phyloP scores from a whole-genome alignment of 1,140 invertebrate genomes.

The Halictus rubicundus region DNA sequence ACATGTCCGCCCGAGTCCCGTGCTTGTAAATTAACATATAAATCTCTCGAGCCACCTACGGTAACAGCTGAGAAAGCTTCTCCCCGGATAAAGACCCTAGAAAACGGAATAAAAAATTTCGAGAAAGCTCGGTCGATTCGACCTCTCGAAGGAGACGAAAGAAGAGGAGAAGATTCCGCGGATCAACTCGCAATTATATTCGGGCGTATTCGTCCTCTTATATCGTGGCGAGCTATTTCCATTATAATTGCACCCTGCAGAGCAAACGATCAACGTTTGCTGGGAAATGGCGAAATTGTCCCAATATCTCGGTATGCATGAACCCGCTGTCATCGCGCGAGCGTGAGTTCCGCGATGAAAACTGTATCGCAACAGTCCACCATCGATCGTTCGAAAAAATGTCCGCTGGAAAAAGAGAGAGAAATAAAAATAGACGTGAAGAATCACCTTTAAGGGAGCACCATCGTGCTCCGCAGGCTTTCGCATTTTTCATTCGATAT shows the following conservation, averaged over 20 bases:
- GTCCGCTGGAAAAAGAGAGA: not conserved
- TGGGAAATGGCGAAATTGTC: conserved; percentile 26
- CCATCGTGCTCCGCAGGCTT: too few relatives aligned
- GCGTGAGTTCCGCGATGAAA: not conserved
- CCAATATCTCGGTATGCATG: conserved; percentile 16
- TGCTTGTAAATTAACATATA: too few relatives aligned
- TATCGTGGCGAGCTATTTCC: not conserved
- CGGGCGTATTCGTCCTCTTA: not conserved
- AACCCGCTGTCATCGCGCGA: not conserved
- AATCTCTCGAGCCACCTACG: not conserved
- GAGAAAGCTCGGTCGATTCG: not conserved
- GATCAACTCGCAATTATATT: not conserved
- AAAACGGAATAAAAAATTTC: not conserved
- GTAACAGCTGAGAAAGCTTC: not conserved
- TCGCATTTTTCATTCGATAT: too few relatives aligned
- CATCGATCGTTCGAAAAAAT: not conserved
- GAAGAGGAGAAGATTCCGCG: not conserved
- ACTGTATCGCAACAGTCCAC: conserved; percentile 1
- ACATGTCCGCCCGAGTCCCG: too few relatives aligned
- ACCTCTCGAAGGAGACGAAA: not conserved
- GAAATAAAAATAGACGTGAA: not conserved
- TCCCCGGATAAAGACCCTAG: not conserved
- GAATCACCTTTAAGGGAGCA: not conserved
- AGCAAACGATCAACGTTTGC: conserved; percentile 11
- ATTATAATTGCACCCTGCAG: conserved; percentile 9